These are phyloP conservation scores for Cololabis saira DNA, from an alignment of 2,113 vertebrate genomes.

Conservation along the genomic window DNA sequence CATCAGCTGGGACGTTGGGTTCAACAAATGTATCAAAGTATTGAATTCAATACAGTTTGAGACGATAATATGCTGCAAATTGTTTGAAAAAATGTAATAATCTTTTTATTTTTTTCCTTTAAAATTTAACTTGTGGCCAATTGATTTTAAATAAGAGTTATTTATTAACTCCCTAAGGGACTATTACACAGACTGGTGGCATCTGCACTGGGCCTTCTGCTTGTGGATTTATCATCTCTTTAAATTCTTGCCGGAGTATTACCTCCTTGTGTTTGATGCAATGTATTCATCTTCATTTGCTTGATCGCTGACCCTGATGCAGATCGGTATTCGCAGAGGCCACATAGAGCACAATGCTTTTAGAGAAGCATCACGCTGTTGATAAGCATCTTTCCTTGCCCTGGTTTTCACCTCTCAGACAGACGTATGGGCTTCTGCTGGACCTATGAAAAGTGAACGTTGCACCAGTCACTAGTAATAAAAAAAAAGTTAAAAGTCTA, in stretches of 20 bases:
- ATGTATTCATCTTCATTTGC: constrained; percentile 6
- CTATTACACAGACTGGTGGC: not conserved
- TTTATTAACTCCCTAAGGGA: constrained; percentile 4
- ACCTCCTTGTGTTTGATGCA: constrained; percentile 3
- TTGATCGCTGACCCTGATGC: not conserved
- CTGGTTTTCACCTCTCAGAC: constrained; percentile 3
- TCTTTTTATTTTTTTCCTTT: not conserved
- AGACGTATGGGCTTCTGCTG: not conserved
- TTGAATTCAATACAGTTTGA: not conserved
- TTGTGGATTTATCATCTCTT: constrained; percentile 15
- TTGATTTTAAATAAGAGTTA: not conserved
- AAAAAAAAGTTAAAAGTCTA: no score
- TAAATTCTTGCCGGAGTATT: constrained; percentile 2
- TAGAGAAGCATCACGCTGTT: no score
- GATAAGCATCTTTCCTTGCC: constrained; percentile 1
- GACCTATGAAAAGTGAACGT: constrained; percentile 9
- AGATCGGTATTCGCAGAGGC: no score
- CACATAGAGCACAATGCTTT: no score
- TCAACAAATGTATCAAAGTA: not conserved
- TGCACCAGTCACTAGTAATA: constrained; percentile 10
- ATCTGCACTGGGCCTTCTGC: not conserved
- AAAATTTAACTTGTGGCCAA: not conserved
- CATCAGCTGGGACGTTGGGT: not conserved
- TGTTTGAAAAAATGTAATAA: not conserved
- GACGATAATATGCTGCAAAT: not conserved